Conservation (phyloP, 2,797 vertebrate species). For the Sebastes minor region DNA sequence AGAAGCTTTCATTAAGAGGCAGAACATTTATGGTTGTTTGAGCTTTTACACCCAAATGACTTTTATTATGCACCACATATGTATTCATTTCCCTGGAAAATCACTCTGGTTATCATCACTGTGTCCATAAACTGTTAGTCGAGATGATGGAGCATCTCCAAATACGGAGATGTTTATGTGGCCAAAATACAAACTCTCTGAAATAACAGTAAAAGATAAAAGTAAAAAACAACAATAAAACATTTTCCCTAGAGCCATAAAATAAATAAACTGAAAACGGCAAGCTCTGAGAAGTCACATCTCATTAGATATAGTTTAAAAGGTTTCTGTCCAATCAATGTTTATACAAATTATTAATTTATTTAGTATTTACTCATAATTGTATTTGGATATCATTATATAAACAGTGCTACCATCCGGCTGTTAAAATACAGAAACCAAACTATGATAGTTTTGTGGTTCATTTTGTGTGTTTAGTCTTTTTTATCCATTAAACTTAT, state of each 20-base stretch:
- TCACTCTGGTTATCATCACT: slow-evolving; percentile 45
- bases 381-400: not conserved
- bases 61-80: slow-evolving; percentile 25
- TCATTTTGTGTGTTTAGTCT: not conserved
- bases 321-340: not conserved
- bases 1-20: not conserved
- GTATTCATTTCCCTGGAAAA: not conserved
- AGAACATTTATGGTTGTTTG: slow-evolving; percentile 21
- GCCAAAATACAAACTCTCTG: not conserved
- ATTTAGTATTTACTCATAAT: not conserved
- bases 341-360: too few relatives aligned
- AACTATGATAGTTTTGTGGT: not conserved
- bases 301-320: not conserved
- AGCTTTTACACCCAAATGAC: slow-evolving; percentile 11
- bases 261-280: not conserved
- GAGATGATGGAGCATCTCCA: not conserved
- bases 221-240: not conserved
- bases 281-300: not conserved
- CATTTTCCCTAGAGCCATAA: not conserved
- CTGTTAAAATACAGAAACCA: not conserved
- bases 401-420: not conserved
- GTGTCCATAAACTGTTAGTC: slow-evolving; percentile 33
- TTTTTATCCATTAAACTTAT: not conserved
- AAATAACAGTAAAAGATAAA: not conserved
- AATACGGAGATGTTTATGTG: not conserved